phyloP scores from a whole-genome alignment of 2,888 invertebrate species.

The Exocentrus adspersus region DNA sequence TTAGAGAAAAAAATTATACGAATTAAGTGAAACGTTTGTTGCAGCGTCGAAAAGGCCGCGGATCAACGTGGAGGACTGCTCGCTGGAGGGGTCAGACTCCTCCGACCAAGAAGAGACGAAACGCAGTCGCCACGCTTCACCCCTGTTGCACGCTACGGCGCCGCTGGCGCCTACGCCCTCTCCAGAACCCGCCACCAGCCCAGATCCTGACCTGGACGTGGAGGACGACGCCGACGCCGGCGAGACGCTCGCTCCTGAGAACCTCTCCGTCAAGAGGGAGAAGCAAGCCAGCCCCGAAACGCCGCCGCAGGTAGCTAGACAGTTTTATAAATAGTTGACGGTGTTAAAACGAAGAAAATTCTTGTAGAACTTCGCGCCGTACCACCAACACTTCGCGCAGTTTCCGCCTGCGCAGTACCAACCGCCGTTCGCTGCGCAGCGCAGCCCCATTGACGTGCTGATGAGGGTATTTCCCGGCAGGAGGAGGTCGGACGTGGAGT shows the following conservation, averaged over 20 bases:
- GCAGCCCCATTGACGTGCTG: slow-evolving; percentile 88
- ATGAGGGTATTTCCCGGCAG: slow-evolving; percentile 90
- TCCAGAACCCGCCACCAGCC: slow-evolving; percentile 52
- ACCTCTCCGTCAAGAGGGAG: slow-evolving; percentile 75
- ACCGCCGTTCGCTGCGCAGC: slow-evolving; percentile 62
- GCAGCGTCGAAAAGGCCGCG: slow-evolving; percentile 64
- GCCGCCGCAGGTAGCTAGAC: slow-evolving; percentile 51
- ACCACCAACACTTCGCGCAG: slow-evolving; percentile 63
- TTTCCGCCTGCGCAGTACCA: slow-evolving; percentile 63
- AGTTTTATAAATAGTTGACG: too few species aligned
- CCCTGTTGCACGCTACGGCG: slow-evolving; percentile 48
- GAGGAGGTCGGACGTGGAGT: slow-evolving; percentile 86
- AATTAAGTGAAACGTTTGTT: too few species aligned
- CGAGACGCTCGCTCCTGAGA: slow-evolving; percentile 73
- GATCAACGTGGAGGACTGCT: slow-evolving; percentile 63
- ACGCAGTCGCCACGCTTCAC: slow-evolving; percentile 58
- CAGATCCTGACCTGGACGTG: slow-evolving; percentile 66
- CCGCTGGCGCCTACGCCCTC: slow-evolving; percentile 64
- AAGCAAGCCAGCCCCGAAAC: slow-evolving; percentile 68
- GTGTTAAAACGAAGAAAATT: too few species aligned
- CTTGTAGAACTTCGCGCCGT: slow-evolving; percentile 63
- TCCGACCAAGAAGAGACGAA: slow-evolving; percentile 62
- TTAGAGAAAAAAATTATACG: too few species aligned
- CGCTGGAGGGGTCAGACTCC: slow-evolving; percentile 65
- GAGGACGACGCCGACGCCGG: slow-evolving; percentile 67